These are phyloP conservation scores for Molorchus minor DNA, from an alignment of 2,888 invertebrate genomes.

Conservation along the genomic window DNA sequence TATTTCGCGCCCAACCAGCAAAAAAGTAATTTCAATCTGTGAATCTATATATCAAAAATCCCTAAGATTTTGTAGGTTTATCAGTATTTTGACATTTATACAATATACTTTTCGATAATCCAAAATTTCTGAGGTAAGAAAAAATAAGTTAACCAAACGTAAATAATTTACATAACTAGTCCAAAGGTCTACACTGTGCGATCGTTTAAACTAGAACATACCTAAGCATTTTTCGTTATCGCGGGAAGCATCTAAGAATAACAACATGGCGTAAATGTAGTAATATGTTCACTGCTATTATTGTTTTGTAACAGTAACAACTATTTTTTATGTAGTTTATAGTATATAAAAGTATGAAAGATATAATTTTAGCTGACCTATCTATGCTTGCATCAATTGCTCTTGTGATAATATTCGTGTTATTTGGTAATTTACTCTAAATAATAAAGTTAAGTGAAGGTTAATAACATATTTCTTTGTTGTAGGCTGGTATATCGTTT, in stretches of 20 bases:
- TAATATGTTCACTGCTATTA: slow-evolving; percentile 35
- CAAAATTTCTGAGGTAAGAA: slow-evolving; percentile 4
- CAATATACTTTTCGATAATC: neutral
- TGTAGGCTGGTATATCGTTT: slow-evolving; percentile 90
- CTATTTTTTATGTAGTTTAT: slow-evolving; percentile 41
- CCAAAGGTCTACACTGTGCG: slow-evolving; percentile 18
- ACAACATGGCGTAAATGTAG: slow-evolving; percentile 44
- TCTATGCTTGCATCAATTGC: slow-evolving; percentile 68
- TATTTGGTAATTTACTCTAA: slow-evolving; percentile 65
- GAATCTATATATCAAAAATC: slow-evolving; percentile 6
- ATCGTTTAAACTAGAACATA: slow-evolving; percentile 2
- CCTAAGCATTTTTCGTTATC: slow-evolving; percentile 10
- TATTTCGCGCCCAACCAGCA: too few relatives aligned
- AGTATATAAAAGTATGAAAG: slow-evolving; percentile 55
- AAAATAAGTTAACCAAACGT: neutral
- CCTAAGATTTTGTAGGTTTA: slow-evolving; percentile 16
- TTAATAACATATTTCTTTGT: slow-evolving; percentile 53
- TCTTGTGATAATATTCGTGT: slow-evolving; percentile 67
- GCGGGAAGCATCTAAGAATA: slow-evolving; percentile 7
- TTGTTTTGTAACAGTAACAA: slow-evolving; percentile 32
- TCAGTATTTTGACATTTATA: slow-evolving; percentile 9
- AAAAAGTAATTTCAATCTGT: too few relatives aligned
- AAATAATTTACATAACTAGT: slow-evolving; percentile 7
- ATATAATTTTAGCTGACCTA: slow-evolving; percentile 64
- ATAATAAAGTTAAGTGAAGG: slow-evolving; percentile 1